A percentile compares a stretch with the other conserved stretches of the same genome.
Conservation (phyloP, 2,888 invertebrate species). For the Kryphioiulus occultus region DNA sequence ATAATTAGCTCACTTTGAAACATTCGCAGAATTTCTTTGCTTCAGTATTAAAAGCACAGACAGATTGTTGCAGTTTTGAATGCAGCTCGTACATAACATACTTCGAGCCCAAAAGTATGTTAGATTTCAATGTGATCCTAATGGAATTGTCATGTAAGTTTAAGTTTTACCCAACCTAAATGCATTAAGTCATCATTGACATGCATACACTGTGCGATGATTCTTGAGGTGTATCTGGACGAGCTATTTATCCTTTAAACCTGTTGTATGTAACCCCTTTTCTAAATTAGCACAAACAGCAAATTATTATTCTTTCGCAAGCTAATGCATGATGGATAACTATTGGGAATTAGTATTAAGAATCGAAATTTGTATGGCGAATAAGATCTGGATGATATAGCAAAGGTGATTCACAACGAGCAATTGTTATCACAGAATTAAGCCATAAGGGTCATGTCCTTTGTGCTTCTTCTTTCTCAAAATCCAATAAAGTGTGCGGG, state of each 20-base stretch:
- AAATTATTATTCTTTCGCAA: background rate
- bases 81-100: too few relatives aligned
- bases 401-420: too few relatives aligned
- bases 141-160: background rate
- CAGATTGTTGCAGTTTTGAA: too few relatives aligned
- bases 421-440: too few relatives aligned
- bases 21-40: too few relatives aligned
- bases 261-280: background rate
- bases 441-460: too few relatives aligned
- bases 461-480: too few relatives aligned
- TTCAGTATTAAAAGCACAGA: too few relatives aligned
- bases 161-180: background rate
- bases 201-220: background rate
- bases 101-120: background rate
- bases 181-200: background rate
- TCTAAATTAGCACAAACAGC: slow-evolving; percentile 5
- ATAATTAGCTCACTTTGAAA: too few relatives aligned
- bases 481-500: too few relatives aligned
- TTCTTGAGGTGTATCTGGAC: background rate
- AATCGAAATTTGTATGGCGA: background rate
- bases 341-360: background rate
- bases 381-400: background rate
- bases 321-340: background rate
- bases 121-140: background rate
- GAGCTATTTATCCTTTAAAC: slow-evolving; percentile 5